Conservation (phyloP, 2,888 invertebrate species). For the Disparrhopalites patrizii region DNA sequence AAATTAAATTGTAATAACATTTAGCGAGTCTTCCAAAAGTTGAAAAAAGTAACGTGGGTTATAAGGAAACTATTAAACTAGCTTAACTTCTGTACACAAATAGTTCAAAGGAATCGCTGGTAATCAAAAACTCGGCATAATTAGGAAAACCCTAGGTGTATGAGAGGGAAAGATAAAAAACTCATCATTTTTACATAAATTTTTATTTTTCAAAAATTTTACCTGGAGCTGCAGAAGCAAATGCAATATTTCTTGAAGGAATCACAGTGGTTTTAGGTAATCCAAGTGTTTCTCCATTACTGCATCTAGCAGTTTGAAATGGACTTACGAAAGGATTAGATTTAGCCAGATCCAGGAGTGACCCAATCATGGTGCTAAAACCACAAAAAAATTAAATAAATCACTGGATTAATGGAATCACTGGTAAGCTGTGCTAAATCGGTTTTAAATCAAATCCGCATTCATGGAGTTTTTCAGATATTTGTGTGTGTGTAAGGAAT, state of each 20-base stretch:
- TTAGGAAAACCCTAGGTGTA: neutral
- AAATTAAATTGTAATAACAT: too few species aligned
- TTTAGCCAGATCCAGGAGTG: conserved; percentile 61
- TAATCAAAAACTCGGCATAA: too few species aligned
- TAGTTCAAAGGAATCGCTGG: too few species aligned
- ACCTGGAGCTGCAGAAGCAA: conserved; percentile 52
- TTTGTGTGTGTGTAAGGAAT: too few species aligned
- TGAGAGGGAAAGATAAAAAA: neutral
- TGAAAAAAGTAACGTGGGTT: too few species aligned
- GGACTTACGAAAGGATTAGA: conserved; percentile 63
- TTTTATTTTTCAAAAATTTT: conserved; percentile 39
- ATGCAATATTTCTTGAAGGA: conserved; percentile 52
- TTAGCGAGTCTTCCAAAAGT: too few species aligned
- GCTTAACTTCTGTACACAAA: too few species aligned
- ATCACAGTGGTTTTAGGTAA: conserved; percentile 49
- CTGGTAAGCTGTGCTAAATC: too few species aligned
- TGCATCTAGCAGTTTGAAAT: conserved; percentile 59
- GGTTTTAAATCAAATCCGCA: too few species aligned
- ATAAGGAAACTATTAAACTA: too few species aligned
- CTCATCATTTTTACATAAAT: neutral
- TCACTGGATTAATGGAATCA: too few species aligned
- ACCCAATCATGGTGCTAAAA: conserved; percentile 58
- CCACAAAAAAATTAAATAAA: conserved; percentile 10
- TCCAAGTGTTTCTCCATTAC: conserved; percentile 52
- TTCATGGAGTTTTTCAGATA: too few species aligned